Evolutionary conservation across 1,140 invertebrate species (phyloP).

Genomic region (Drosophila quadrilineata): DNA sequence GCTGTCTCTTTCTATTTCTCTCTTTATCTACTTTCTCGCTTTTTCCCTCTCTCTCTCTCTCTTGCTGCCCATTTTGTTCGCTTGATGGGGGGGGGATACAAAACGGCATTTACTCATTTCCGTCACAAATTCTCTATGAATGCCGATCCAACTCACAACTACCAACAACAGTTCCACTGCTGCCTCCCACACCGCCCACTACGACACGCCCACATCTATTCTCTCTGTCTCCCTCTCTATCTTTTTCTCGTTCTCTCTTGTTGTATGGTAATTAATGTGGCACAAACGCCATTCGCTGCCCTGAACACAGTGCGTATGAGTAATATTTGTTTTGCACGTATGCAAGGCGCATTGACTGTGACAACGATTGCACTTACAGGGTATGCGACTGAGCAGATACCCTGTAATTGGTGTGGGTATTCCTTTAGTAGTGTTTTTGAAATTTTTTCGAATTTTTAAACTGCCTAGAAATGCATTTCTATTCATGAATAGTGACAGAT

Average conservation of each 20-base stretch:
- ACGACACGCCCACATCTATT: too few relatives aligned
- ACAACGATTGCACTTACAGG: neutral
- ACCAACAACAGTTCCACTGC: too few relatives aligned
- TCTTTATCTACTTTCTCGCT: too few relatives aligned
- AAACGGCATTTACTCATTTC: conserved; percentile 70
- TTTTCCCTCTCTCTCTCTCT: neutral
- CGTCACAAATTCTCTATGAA: conserved; percentile 75
- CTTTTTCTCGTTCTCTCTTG: conserved; percentile 34
- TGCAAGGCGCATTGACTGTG: neutral
- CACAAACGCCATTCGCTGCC: conserved; percentile 15
- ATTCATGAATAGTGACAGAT: too few relatives aligned
- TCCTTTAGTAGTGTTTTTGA: too few relatives aligned
- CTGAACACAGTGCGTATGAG: conserved; percentile 52
- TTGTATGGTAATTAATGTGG: conserved; percentile 75
- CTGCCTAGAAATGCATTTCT: too few relatives aligned
- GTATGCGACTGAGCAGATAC: neutral
- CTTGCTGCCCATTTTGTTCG: neutral
- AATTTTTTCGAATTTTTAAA: too few relatives aligned
- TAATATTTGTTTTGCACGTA: conserved; percentile 43
- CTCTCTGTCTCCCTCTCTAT: neutral
- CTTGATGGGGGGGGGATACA: conserved; percentile 38
- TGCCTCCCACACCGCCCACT: too few relatives aligned
- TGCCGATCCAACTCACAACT: too few relatives aligned
- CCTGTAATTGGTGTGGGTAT: too few relatives aligned
- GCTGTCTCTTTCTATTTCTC: conserved; percentile 2